Base-by-base conservation (phyloP, 2,888 invertebrate genomes). In the Eucera pruinosa region DNA sequence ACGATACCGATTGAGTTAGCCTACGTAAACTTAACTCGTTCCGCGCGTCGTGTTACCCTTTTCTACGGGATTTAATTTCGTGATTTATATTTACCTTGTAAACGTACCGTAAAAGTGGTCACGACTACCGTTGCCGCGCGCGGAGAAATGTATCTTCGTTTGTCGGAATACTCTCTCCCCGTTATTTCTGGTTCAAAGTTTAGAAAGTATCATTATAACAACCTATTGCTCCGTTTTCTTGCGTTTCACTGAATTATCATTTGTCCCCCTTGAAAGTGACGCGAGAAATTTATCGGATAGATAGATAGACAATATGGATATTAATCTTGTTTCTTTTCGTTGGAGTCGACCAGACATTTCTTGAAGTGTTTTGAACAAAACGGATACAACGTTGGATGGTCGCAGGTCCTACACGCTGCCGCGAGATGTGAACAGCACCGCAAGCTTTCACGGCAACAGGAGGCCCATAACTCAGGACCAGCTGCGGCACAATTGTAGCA, bases 331-430 rank as follows among this genome's bases (percentile, higher is more conserved):
- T 89, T 88, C 62, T 88, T 89, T 25, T 86, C 87, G 64, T 88
- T 87, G 2, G 84, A 68, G 6, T 88, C 88, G 20, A 68, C 66
- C 7, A 90, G 73, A 68, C 92, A 93, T 77, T 92, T 91, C 64
- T 92, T 92, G 80, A 93, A 92, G 73, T 92, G 89, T 70, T 92
- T 92, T 20, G 90, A 88, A 76, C 92, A 93, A 71, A 93, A 93
- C 7, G 90, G 89, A 72, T 90, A 89, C 39, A 93, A 84, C 4
- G 85, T 80, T 2, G 91, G 90, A 45, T 91, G 91, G 73, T 93
- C 92, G 75, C 92, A 93, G 23, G 89, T 91, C 18, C 92, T 89
- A 78, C 92, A 93, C 9, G 92, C 92, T 1, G 91, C 91, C 27
- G 92, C 92, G 52, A 93, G 87, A 68, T 92, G 89, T 2, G 91